phyloP scores from a whole-genome alignment of 2,797 vertebrate species.

The Urocyon cinereoargenteus region DNA sequence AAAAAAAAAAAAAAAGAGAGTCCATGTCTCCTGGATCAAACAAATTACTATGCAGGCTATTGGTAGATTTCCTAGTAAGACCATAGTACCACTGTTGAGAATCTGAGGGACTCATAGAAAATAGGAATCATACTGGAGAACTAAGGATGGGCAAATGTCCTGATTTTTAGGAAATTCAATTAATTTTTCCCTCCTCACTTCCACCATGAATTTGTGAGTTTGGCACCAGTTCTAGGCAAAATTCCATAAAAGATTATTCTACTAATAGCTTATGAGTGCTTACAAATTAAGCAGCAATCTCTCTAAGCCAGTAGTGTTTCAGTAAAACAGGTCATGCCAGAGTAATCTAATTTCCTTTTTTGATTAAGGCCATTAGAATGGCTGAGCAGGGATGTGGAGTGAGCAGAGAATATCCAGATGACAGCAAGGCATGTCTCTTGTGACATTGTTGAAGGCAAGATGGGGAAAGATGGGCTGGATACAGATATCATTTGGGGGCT shows the following conservation, averaged over 20 bases:
- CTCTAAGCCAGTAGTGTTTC: constrained; percentile 63
- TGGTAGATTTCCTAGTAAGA: not conserved
- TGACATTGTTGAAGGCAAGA: constrained; percentile 16
- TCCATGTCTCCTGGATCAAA: not conserved
- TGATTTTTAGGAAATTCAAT: constrained; percentile 66
- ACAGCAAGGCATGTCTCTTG: constrained; percentile 14
- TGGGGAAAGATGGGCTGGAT: constrained; percentile 24
- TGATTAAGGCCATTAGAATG: constrained; percentile 68
- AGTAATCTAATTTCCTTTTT: constrained; percentile 75
- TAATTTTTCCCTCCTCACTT: not conserved
- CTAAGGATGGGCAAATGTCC: not conserved
- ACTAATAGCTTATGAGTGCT: constrained; percentile 58
- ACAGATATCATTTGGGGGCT: not conserved
- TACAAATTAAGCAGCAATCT: constrained; percentile 69
- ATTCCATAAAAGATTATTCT: constrained; percentile 66
- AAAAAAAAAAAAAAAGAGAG: too few relatives aligned
- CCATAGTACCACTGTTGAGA: not conserved
- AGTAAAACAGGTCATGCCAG: constrained; percentile 67
- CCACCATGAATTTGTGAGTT: constrained; percentile 37
- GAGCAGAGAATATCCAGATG: constrained; percentile 40
- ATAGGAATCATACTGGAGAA: not conserved
- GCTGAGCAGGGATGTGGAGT: constrained; percentile 47
- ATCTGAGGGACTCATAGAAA: not conserved
- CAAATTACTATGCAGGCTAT: not conserved
- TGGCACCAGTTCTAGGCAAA: constrained; percentile 61